Percentiles rank a stretch among this genome's conserved stretches.
These are phyloP conservation scores for Lordiphosa collinella DNA, from an alignment of 1,140 invertebrate species.

Conservation along the genomic window DNA sequence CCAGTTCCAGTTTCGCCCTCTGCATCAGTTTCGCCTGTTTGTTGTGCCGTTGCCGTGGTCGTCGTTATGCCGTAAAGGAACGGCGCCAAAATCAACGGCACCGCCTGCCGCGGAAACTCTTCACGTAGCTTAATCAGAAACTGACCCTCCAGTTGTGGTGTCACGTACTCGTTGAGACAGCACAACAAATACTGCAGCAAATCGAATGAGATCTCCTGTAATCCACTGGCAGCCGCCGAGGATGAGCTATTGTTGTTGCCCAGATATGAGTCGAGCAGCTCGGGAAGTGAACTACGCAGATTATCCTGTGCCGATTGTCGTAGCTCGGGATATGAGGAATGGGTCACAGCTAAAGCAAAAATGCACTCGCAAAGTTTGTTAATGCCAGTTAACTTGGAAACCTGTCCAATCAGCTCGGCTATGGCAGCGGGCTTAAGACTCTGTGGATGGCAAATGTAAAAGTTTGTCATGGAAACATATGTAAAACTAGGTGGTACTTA, in stretches of 20 bases:
- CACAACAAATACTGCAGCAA: slow-evolving; percentile 91
- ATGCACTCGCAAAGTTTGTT: slow-evolving; percentile 93
- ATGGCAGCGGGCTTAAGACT: slow-evolving; percentile 75
- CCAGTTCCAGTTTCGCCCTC: slow-evolving; percentile 49
- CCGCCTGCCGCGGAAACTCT: slow-evolving; percentile 92
- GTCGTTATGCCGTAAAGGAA: slow-evolving; percentile 84
- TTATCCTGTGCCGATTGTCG: slow-evolving; percentile 86
- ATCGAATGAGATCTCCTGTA: slow-evolving; percentile 93
- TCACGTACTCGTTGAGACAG: slow-evolving; percentile 80
- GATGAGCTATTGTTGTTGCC: slow-evolving; percentile 84
- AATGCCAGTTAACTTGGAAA: slow-evolving; percentile 91
- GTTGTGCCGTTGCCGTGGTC: slow-evolving; percentile 20
- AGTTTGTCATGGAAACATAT: too few species aligned
- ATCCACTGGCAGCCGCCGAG: slow-evolving; percentile 86
- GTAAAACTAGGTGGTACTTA: too few species aligned
- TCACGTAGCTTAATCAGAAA: slow-evolving; percentile 90
- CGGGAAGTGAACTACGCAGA: slow-evolving; percentile 89
- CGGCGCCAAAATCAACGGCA: slow-evolving; percentile 93
- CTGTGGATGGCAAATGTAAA: slow-evolving; percentile 80
- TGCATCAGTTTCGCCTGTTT: slow-evolving; percentile 57
- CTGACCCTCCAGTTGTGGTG: slow-evolving; percentile 87
- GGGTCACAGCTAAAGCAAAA: slow-evolving; percentile 90
- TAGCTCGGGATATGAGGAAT: slow-evolving; percentile 89
- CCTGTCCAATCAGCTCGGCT: slow-evolving; percentile 88
- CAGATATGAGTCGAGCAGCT: slow-evolving; percentile 91